A percentile compares a stretch with the other conserved stretches of the same genome.
Evolutionary conservation across 2,113 vertebrate species (phyloP).

Genomic region (Brienomyrus brachyistius): DNA sequence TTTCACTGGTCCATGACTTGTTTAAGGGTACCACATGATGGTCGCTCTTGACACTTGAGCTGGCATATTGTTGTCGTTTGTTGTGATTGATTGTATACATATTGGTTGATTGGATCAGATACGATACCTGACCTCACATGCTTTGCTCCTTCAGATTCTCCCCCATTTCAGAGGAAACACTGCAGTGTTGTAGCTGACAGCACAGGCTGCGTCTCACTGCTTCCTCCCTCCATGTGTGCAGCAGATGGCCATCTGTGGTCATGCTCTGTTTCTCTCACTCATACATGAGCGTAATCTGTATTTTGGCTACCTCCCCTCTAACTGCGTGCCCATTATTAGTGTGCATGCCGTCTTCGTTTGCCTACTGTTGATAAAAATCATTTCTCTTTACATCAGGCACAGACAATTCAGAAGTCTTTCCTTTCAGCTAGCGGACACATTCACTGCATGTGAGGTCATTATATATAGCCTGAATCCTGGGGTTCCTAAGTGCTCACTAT

Average conservation of each 20-base stretch:
- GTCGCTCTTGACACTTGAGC: neutral
- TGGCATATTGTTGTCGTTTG: neutral
- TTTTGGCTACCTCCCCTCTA: slow-evolving; percentile 26
- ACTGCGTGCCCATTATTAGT: slow-evolving; percentile 30
- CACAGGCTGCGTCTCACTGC: neutral
- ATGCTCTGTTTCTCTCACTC: slow-evolving; percentile 10
- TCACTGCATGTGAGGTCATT: neutral
- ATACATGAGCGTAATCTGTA: slow-evolving; percentile 16
- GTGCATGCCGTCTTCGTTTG: slow-evolving; percentile 13
- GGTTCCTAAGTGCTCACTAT: neutral
- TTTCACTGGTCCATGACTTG: neutral
- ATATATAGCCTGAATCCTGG: neutral
- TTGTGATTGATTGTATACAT: neutral
- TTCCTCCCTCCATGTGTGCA: slow-evolving; percentile 23
- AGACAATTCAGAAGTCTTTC: neutral
- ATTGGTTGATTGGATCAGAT: neutral
- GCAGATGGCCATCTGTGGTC: slow-evolving; percentile 31
- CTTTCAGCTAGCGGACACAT: neutral
- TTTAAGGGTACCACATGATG: neutral
- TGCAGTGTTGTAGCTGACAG: neutral
- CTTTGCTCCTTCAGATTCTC: neutral
- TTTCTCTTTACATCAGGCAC: neutral
- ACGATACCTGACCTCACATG: neutral
- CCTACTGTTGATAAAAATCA: slow-evolving; percentile 23
- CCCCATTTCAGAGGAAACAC: neutral